Evolutionary conservation across 2,797 vertebrate species (phyloP).

Genomic region (Tapera naevia): DNA sequence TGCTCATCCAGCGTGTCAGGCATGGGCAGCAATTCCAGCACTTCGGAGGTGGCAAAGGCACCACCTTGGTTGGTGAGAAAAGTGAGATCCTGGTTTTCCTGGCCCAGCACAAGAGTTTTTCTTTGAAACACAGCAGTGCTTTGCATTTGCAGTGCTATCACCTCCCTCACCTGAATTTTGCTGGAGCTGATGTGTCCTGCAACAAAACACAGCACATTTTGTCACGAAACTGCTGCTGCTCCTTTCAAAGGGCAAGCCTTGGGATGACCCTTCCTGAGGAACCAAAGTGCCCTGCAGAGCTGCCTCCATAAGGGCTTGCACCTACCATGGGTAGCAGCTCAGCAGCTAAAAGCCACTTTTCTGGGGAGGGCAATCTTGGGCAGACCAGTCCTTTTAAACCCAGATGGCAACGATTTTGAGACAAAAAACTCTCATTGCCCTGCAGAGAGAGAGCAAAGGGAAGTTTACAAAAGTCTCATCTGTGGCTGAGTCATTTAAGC

Average conservation of each 20-base stretch:
- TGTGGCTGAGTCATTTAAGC: background rate
- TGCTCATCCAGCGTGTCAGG: background rate
- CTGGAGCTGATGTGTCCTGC: fast-evolving
- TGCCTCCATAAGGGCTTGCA: background rate
- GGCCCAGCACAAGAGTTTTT: fast-evolving
- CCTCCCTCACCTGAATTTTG: background rate
- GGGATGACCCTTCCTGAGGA: background rate
- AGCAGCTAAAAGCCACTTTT: background rate
- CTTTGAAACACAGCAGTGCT: background rate
- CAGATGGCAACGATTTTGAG: background rate
- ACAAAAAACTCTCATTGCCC: background rate
- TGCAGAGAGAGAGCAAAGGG: background rate
- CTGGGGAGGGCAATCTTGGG: background rate
- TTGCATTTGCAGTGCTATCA: background rate
- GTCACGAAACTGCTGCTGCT: background rate
- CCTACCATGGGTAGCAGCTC: background rate
- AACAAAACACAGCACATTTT: fast-evolving
- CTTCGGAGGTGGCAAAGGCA: background rate
- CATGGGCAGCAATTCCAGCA: background rate
- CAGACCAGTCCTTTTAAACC: background rate
- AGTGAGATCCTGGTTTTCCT: background rate
- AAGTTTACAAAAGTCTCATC: conserved; percentile 8
- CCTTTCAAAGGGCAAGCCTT: background rate
- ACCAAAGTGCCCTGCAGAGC: background rate
- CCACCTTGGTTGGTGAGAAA: background rate